These are phyloP conservation scores for Cephalopachus bancanus DNA, from an alignment of 2,797 vertebrate genomes.

Conservation along the genomic window DNA sequence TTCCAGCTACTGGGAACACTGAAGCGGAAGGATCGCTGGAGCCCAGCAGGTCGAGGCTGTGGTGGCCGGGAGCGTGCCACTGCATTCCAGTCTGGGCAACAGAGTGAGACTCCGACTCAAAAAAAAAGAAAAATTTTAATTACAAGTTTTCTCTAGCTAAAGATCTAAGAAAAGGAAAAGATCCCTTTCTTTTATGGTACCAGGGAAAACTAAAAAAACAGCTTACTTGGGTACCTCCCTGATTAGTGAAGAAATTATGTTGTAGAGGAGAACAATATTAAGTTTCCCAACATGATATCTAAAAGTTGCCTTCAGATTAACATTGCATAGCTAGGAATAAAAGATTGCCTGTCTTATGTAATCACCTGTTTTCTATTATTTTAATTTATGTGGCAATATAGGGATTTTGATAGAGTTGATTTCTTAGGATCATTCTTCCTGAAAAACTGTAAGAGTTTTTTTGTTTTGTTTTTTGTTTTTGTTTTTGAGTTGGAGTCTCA, in stretches of 20 bases:
- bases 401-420: not conserved
- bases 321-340: not conserved
- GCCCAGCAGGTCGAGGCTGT: no score
- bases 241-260: not conserved
- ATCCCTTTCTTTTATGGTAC: not conserved
- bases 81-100: no score
- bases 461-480: no score
- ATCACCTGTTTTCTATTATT: not conserved
- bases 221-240: not conserved
- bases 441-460: not conserved
- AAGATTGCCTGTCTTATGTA: not conserved
- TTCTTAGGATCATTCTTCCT: not conserved
- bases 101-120: no score
- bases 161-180: constrained; percentile 25
- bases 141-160: not conserved
- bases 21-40: no score
- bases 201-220: not conserved
- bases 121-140: not conserved
- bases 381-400: not conserved
- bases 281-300: not conserved
- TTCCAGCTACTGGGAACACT: no score
- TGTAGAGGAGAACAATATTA: constrained; percentile 22
- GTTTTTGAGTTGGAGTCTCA: not conserved
- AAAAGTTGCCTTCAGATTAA: constrained; percentile 4
- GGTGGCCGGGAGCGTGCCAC: no score